These are phyloP conservation scores for Scomber japonicus DNA, from an alignment of 2,113 vertebrate species.

Conservation along the genomic window DNA sequence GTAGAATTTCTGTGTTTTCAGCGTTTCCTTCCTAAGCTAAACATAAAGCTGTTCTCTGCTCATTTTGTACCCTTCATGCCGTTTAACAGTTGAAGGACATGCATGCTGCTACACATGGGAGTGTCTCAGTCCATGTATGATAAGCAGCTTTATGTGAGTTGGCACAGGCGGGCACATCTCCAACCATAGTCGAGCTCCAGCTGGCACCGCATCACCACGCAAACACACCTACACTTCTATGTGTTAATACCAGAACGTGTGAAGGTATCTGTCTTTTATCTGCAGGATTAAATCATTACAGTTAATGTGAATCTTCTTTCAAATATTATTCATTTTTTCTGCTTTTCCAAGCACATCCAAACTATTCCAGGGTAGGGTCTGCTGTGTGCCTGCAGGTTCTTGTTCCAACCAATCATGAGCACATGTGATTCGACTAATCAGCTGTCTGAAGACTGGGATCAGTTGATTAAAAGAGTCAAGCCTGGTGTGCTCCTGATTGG, in stretches of 20 bases:
- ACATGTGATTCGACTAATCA: too few relatives aligned
- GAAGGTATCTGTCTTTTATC: neutral
- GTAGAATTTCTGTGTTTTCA: neutral
- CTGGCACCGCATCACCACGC: slow-evolving; percentile 15
- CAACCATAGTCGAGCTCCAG: slow-evolving; percentile 10
- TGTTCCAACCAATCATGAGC: too few relatives aligned
- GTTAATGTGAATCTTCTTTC: neutral
- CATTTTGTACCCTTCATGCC: neutral
- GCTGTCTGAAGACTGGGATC: too few relatives aligned
- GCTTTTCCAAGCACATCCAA: too few relatives aligned
- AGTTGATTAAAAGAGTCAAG: too few relatives aligned
- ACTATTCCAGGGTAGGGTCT: too few relatives aligned
- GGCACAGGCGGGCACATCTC: slow-evolving; percentile 4
- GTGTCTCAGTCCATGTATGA: slow-evolving; percentile 14
- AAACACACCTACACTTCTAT: neutral
- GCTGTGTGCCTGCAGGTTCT: too few relatives aligned
- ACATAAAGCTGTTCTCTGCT: neutral
- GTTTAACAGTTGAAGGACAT: neutral
- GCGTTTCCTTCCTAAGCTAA: neutral
- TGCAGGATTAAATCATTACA: neutral
- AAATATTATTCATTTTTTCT: too few relatives aligned
- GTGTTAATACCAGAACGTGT: neutral
- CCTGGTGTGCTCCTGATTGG: too few relatives aligned
- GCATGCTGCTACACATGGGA: slow-evolving; percentile 14
- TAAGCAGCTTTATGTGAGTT: slow-evolving; percentile 45